These are phyloP conservation scores for Neosalanx taihuensis DNA, from an alignment of 2,797 vertebrate genomes.

Conservation along the genomic window DNA sequence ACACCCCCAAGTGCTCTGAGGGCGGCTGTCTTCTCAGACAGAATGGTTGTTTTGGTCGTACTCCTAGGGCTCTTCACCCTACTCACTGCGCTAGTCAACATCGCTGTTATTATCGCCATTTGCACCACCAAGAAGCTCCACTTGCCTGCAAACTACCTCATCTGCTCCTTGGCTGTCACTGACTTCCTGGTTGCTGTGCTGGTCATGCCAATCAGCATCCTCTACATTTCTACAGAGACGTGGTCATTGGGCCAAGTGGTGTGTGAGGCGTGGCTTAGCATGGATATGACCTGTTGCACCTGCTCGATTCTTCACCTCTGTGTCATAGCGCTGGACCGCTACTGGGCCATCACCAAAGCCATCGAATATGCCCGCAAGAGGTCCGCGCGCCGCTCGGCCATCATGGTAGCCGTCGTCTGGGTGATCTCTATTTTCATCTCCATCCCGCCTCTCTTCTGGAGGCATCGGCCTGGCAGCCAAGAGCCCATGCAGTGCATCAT, in stretches of 20 bases:
- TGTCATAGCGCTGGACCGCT: constrained; percentile 87
- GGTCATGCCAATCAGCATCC: constrained; percentile 88
- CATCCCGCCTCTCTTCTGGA: constrained; percentile 86
- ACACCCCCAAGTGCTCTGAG: constrained; percentile 55
- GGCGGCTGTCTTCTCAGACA: constrained; percentile 70
- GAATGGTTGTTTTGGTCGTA: constrained; percentile 71
- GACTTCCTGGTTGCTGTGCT: constrained; percentile 86
- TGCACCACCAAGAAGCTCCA: constrained; percentile 86
- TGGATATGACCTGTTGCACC: constrained; percentile 91
- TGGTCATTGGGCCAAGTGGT: constrained; percentile 83
- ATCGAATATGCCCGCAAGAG: constrained; percentile 83
- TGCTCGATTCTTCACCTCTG: constrained; percentile 90
- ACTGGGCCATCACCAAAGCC: constrained; percentile 90
- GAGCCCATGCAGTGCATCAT: constrained; percentile 75
- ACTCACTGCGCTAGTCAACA: constrained; percentile 80
- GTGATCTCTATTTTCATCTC: constrained; percentile 85
- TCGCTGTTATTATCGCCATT: constrained; percentile 82
- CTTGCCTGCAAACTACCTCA: constrained; percentile 88
- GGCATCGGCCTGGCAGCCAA: constrained; percentile 61
- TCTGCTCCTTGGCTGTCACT: constrained; percentile 87
- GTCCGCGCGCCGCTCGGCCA: constrained; percentile 74
- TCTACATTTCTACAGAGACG: constrained; percentile 80
- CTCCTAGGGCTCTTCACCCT: constrained; percentile 76
- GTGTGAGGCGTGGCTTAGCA: constrained; percentile 86
- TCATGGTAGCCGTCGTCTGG: constrained; percentile 83